A percentile compares a stretch with the other conserved stretches of the same genome.
These are phyloP conservation scores for Drosophila limbata DNA, from an alignment of 2,888 invertebrate species.

Conservation along the genomic window DNA sequence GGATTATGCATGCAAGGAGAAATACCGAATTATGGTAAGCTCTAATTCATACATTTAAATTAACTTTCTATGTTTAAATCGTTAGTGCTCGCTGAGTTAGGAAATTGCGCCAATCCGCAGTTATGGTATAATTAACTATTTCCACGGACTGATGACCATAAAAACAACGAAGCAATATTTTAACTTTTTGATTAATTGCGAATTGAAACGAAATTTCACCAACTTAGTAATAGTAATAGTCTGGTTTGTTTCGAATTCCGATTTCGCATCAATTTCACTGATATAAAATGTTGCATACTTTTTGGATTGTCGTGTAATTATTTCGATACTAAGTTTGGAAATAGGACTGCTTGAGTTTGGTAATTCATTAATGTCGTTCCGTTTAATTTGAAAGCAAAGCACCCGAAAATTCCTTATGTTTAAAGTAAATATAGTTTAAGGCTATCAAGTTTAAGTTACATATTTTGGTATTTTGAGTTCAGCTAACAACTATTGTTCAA, in stretches of 20 bases:
- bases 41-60: not conserved
- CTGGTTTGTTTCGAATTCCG: not conserved
- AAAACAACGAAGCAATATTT: not conserved
- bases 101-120: not conserved
- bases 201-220: not conserved
- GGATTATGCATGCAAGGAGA: slow-evolving; percentile 92
- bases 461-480: not conserved
- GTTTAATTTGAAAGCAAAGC: not conserved
- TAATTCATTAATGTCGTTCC: not conserved
- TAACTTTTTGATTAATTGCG: not conserved
- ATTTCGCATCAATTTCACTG: not conserved
- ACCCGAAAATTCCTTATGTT: not conserved
- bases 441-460: not conserved
- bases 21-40: slow-evolving; percentile 91
- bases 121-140: slow-evolving; percentile 5
- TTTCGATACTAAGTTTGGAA: too few species aligned
- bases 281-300: not conserved
- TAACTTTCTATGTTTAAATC: slow-evolving; percentile 5
- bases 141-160: not conserved
- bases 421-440: not conserved
- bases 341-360: not conserved
- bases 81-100: slow-evolving; percentile 19
- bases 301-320: not conserved
- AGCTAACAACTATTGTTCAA: not conserved
- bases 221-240: not conserved